phyloP scores from a whole-genome alignment of 2,797 vertebrate species.

The Poeciliopsis infans region DNA sequence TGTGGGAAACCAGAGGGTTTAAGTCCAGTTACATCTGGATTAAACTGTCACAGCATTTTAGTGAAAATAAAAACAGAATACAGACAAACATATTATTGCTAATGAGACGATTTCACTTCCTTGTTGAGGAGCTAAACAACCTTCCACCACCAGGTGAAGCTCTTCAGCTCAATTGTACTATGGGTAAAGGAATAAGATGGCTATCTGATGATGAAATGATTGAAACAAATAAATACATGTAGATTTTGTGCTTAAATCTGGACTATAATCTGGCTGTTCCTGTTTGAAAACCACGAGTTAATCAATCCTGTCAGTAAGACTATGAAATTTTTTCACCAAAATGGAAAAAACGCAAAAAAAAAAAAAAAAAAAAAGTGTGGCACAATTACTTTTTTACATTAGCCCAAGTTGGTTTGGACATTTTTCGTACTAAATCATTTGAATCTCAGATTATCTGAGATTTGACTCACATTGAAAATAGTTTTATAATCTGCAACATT shows the following conservation, averaged over 20 bases:
- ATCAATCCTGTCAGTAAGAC: not conserved
- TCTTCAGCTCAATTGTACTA: not conserved
- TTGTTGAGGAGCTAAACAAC: not conserved
- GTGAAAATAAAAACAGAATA: not conserved
- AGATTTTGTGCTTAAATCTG: not conserved
- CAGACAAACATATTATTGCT: not conserved
- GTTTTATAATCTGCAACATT: not conserved
- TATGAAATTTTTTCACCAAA: not conserved
- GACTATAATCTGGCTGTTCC: not conserved
- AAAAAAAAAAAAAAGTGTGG: not conserved
- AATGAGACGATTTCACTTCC: not conserved
- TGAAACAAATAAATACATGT: not conserved
- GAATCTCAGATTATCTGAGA: not conserved
- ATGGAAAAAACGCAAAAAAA: not conserved
- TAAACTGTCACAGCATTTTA: not conserved
- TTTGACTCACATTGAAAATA: not conserved
- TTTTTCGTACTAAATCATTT: not conserved
- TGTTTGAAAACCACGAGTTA: not conserved
- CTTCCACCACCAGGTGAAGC: not conserved
- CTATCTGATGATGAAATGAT: not conserved
- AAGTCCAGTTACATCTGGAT: not conserved
- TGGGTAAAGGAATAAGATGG: not conserved
- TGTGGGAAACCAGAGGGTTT: not conserved
- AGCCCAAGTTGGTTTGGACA: not conserved
- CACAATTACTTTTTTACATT: not conserved